Evolutionary conservation across 2,113 vertebrate genomes (phyloP).

Genomic region (Willisornis vidua): DNA sequence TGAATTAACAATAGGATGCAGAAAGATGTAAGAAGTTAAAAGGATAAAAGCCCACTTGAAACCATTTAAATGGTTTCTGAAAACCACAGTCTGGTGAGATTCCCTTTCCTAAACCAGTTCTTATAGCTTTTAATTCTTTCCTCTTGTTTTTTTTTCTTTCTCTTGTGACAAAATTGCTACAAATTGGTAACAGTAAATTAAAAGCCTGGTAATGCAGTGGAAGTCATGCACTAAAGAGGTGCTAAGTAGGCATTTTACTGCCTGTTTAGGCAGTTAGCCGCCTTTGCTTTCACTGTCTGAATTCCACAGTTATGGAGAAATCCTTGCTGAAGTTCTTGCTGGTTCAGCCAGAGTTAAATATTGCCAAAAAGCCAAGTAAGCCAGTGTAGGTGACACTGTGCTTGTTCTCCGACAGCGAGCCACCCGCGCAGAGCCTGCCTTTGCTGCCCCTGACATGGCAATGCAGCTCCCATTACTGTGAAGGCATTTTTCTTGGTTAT

Average conservation of each 20-base stretch:
- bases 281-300: background rate
- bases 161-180: background rate
- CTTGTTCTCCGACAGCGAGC: background rate
- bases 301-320: background rate
- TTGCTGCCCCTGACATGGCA: background rate
- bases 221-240: background rate
- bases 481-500: background rate
- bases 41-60: conserved; percentile 8
- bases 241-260: background rate
- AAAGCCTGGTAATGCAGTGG: background rate
- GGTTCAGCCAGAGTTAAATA: background rate
- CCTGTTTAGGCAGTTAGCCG: background rate
- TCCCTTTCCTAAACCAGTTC: background rate
- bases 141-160: background rate
- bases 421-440: background rate
- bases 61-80: background rate
- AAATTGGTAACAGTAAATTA: background rate
- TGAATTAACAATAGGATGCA: conserved; percentile 6
- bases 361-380: background rate
- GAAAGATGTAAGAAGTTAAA: conserved; percentile 3
- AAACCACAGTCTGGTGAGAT: background rate
- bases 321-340: background rate
- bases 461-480: background rate
- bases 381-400: background rate
- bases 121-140: background rate